Conservation (phyloP, 2,113 vertebrate genomes). For the Neolamprologus ventralis region DNA sequence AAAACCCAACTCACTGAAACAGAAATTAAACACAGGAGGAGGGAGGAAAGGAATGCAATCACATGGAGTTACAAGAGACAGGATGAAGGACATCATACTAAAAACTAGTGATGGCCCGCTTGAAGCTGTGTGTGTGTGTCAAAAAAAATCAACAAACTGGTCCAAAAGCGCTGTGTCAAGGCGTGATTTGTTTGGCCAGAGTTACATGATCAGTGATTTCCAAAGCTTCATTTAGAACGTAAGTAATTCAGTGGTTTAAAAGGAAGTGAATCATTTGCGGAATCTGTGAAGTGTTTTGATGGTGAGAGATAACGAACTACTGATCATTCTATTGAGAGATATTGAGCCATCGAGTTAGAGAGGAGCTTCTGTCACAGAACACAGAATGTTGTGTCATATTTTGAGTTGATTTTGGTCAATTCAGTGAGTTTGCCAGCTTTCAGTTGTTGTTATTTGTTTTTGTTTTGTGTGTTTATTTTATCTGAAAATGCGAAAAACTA, state of each 20-base stretch:
- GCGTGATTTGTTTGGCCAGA: not conserved
- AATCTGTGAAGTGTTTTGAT: too few relatives aligned
- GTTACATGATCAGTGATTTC: not conserved
- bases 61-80: not conserved
- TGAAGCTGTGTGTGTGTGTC: not conserved
- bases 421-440: too few relatives aligned
- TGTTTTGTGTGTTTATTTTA: too few relatives aligned
- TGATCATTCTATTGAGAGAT: too few relatives aligned
- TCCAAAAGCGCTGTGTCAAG: accelerated
- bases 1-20: not conserved
- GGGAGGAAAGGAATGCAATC: not conserved
- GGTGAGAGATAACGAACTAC: too few relatives aligned
- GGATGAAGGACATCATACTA: not conserved
- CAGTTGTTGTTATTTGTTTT: too few relatives aligned
- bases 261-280: too few relatives aligned
- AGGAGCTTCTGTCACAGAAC: too few relatives aligned
- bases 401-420: too few relatives aligned
- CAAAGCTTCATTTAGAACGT: not conserved
- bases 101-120: not conserved
- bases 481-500: too few relatives aligned
- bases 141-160: not conserved
- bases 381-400: too few relatives aligned
- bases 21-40: not conserved
- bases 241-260: too few relatives aligned
- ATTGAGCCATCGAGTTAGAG: accelerated